Base-by-base conservation (phyloP, 2,888 invertebrate species). In the Chrysolina haemoptera region DNA sequence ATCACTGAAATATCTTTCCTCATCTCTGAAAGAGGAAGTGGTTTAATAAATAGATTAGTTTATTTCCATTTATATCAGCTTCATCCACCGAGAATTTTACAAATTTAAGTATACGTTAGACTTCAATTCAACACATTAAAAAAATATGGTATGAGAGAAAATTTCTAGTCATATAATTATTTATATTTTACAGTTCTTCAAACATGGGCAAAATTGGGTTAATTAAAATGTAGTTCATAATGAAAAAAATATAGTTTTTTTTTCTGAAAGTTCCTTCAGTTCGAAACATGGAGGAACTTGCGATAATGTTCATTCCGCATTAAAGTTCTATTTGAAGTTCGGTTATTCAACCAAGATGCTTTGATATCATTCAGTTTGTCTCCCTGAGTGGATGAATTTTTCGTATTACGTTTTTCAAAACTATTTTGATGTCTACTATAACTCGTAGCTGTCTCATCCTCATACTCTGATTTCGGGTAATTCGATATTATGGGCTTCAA, bases 341-440 rank as follows among this genome's bases (percentile, higher is more conserved):
- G 67, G 27, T 65, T 71, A 46, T 63, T 68, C 1, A 62, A 65
- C 72, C 77, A 73, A 4, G 65, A 12, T 5, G 74, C 74, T 62
- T 82, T 82, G 20, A 80, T 82, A 70, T 79, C 76, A 69, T 82
- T 81, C 43, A 82, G 70, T 43, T 78, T 79, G 68, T 82, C 82
- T 12, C 82, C 82, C 64, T 82, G 82, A 5, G 78, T 80, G 6
- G n/a, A 10, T 27, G 22, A n/a, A 1, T 35, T 4, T 70, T 53
- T 73, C 20, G 48, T 70, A 62, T 18, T 12, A n/a, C 43, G 16
- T 62, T 43, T 69, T 35, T 63, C 53, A 35, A 9, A 0, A 43
- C 12, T 8, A 20, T 40, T 64, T 12, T 50, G 22, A 27, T 11
- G 27, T 16, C 27, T 27, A 22, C 18, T 10, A 66, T 66, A 22